Percentiles rank a stretch among this genome's conserved stretches.
Evolutionary conservation across 2,888 invertebrate species (phyloP).

Genomic region (Phyto melanocephala): DNA sequence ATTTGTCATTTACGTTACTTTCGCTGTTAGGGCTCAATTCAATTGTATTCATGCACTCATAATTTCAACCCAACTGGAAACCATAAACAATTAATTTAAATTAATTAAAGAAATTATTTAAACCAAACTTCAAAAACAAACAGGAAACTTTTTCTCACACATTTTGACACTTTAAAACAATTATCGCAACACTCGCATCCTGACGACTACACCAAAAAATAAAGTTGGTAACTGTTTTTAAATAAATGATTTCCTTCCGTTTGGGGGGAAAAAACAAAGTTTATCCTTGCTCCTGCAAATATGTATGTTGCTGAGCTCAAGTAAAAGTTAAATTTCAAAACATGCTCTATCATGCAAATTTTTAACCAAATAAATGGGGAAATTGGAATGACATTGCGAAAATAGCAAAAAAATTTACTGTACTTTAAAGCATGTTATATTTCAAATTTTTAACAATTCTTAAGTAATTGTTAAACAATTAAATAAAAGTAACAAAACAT

Average conservation of each 20-base stretch:
- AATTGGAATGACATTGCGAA: not conserved
- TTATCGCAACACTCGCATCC: no score
- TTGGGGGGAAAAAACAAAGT: not conserved
- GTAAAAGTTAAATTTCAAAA: not conserved
- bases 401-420: not conserved
- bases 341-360: conserved; percentile 1
- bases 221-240: conserved; percentile 27
- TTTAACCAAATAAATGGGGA: not conserved
- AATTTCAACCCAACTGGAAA: no score
- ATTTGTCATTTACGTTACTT: no score
- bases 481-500: not conserved
- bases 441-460: conserved; percentile 1
- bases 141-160: not conserved
- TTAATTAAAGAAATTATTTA: conserved; percentile 15
- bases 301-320: not conserved
- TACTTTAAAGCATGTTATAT: not conserved
- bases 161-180: conserved; percentile 36
- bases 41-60: no score
- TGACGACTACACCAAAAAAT: not conserved
- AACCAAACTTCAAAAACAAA: conserved; percentile 31
- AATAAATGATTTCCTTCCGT: conserved; percentile 52
- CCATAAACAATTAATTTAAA: conserved; percentile 33
- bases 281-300: not conserved
- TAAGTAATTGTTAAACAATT: conserved; percentile 36
- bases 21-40: no score